Percentiles rank a stretch among this genome's conserved stretches.
Evolutionary conservation across 2,888 invertebrate genomes (phyloP).

Genomic region (Drosophila anomalata): DNA sequence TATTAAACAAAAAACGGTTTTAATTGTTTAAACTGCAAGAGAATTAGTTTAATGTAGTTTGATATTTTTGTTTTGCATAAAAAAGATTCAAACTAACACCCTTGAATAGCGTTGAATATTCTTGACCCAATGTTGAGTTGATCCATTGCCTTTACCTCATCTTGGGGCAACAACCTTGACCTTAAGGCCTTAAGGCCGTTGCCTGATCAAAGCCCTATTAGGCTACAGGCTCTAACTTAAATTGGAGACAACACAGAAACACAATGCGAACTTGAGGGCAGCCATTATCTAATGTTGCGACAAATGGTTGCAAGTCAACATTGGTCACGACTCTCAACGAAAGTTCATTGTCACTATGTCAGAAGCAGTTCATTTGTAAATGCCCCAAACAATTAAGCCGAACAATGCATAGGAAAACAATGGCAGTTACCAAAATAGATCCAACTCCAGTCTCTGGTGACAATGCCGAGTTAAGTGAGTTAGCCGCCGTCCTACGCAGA

Average conservation of each 20-base stretch:
- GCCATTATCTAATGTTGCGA: conserved; percentile 54
- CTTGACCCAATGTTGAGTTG: conserved; percentile 9
- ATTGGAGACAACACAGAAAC: conserved; percentile 27
- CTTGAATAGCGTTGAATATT: conserved; percentile 3
- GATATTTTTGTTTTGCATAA: background rate
- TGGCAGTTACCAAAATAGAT: conserved; percentile 19
- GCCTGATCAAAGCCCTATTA: conserved; percentile 15
- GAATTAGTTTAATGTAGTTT: background rate
- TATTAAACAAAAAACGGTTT: too few relatives aligned
- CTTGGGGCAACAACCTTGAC: conserved; percentile 59
- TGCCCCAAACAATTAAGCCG: conserved; percentile 41
- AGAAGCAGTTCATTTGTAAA: conserved; percentile 38
- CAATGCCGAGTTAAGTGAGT: conserved; percentile 6
- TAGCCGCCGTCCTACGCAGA: conserved; percentile 52
- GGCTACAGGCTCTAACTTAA: conserved; percentile 29
- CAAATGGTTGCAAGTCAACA: conserved; percentile 35
- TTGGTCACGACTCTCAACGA: conserved; percentile 25
- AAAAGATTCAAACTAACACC: background rate
- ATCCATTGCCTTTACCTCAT: background rate
- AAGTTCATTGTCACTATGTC: conserved; percentile 69
- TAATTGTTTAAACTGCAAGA: too few relatives aligned
- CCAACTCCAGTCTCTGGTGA: conserved; percentile 23
- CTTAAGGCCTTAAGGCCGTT: conserved; percentile 28
- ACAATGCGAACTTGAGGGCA: conserved; percentile 45
- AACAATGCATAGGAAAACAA: conserved; percentile 38